Evolutionary conservation across 2,113 vertebrate species (phyloP), one percentile per base, ranked within the genome.

Genomic region (Neotoma lepida): DNA sequence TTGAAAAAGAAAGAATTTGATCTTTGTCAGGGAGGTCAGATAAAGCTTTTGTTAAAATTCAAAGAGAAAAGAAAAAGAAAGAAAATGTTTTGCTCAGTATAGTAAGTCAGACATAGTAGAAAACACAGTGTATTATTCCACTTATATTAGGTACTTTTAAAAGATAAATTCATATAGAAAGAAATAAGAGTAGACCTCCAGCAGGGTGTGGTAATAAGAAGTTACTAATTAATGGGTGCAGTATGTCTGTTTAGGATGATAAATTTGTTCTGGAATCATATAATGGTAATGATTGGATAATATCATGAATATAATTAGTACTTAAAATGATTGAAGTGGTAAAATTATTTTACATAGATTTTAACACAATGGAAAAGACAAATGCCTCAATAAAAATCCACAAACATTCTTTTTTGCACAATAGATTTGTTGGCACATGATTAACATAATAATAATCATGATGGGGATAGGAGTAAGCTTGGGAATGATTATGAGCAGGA

Each of bases 61-160:
- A n/a, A 70, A n/a, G 4, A 61, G 24, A 61, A 80, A 78, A 51
- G 71, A 89, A 90, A 94, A 94, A 73, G 4, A 80, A 78, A 51
- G 71, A 90, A 90, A 94, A 94, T 8, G 28, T 68, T 85, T 56
- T 85, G 46, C 70, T 77, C 12, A 77, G 35, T 90, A 33, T 85
- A 85, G 58, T 77, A 76, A 46, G 30, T 39, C n/a, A 85, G 46
- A 76, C 30, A 68, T 33, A 85, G 39, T 64, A 28, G 7, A 49
- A 85, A 44, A 88, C 30, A 71, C 56, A 18, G 46, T n/a, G 26
- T 88, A 17, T 33, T 9, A 41, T 88, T 71, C 24, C 41, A 63
- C 22, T 88, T 73, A 39, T 4, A 26, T 51, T 28, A 71, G 12
- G 41, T 81, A 73, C 33, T 70, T 58, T 71, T 18, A 81, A 58